Conservation (phyloP, 2,113 vertebrate species). For the Nestor notabilis region DNA sequence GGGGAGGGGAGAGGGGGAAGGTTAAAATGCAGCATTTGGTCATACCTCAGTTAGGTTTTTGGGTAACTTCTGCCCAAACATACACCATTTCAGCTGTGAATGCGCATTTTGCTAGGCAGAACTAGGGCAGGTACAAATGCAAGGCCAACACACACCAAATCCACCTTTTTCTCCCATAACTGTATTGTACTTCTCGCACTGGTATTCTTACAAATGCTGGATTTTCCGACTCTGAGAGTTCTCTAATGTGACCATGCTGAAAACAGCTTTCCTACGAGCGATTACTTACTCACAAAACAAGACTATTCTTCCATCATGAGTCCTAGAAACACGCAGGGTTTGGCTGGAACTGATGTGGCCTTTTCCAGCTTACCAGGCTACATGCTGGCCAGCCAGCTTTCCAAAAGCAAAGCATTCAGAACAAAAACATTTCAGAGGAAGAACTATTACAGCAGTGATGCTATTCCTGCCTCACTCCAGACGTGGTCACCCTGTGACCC, state of each 20-base stretch:
- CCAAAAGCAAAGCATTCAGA: background rate
- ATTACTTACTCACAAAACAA: background rate
- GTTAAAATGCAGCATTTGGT: background rate
- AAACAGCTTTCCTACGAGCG: rapidly evolving
- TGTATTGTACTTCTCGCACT: background rate
- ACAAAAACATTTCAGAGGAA: background rate
- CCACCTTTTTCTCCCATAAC: background rate
- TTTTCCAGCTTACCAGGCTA: background rate
- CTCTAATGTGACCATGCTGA: background rate
- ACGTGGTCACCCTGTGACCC: rapidly evolving
- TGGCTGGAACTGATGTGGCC: background rate
- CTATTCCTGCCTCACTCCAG: rapidly evolving
- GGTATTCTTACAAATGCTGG: background rate
- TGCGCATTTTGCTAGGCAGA: background rate
- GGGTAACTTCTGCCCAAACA: background rate
- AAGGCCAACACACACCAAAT: background rate
- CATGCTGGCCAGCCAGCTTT: background rate
- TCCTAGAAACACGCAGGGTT: rapidly evolving
- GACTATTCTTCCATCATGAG: background rate
- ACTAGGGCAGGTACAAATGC: background rate
- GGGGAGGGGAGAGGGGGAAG: no score
- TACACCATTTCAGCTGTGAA: background rate
- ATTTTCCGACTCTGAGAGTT: background rate
- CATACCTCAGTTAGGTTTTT: background rate
- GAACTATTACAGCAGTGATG: background rate